phyloP scores from a whole-genome alignment of 2,797 vertebrate genomes.

The Tadarida brasiliensis region DNA sequence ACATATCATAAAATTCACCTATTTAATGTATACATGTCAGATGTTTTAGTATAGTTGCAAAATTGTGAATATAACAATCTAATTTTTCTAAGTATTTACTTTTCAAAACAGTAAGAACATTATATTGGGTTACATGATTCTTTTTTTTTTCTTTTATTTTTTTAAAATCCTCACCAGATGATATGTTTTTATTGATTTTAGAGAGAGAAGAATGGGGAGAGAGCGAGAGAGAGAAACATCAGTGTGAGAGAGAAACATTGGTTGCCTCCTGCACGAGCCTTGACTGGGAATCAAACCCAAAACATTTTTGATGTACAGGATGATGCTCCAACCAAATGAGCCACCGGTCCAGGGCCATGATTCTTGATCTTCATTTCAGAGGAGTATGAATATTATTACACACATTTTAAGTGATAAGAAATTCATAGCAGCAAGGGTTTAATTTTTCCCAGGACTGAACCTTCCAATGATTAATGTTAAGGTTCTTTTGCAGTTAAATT shows the following conservation, averaged over 20 bases:
- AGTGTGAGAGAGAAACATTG: background rate
- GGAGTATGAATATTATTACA: background rate
- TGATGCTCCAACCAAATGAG: background rate
- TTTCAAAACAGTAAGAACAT: constrained; percentile 7
- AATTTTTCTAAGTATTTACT: constrained; percentile 22
- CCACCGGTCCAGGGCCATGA: background rate
- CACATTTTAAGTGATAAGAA: constrained; percentile 28
- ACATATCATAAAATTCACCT: constrained; percentile 49
- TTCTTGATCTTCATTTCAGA: constrained; percentile 34
- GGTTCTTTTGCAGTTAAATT: constrained; percentile 48
- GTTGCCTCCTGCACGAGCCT: background rate
- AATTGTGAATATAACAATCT: background rate
- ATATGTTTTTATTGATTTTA: background rate
- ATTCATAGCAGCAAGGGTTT: constrained; percentile 25
- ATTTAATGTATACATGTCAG: constrained; percentile 19
- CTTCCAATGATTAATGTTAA: constrained; percentile 48
- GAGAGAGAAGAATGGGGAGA: background rate
- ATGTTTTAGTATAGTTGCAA: background rate
- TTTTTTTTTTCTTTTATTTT: background rate
- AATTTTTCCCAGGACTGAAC: constrained; percentile 49
- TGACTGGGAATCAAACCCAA: background rate
- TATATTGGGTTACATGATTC: background rate
- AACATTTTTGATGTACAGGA: background rate
- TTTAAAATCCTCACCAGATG: background rate
- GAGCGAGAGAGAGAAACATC: background rate